A percentile compares a stretch with the other conserved stretches of the same genome.
Evolutionary conservation across 2,888 invertebrate species (phyloP).

Genomic region (Euplagia quadripunctaria): DNA sequence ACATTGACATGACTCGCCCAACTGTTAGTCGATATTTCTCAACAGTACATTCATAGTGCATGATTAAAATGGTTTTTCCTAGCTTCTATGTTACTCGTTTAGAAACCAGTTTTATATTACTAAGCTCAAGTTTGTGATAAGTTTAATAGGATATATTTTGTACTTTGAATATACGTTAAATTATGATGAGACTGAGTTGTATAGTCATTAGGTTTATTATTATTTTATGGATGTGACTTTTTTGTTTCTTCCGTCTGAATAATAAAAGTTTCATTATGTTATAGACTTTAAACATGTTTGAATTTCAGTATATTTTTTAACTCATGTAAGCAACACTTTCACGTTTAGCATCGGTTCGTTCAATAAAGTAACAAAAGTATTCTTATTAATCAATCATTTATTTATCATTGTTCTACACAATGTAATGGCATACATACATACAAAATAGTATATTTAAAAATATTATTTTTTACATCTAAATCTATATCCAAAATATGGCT

Average conservation of each 20-base stretch:
- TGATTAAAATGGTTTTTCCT: constrained; percentile 52
- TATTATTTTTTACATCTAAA: constrained; percentile 78
- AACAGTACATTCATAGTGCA: constrained; percentile 37
- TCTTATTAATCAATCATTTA: constrained; percentile 79
- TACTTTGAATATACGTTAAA: constrained; percentile 11
- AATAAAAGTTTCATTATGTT: not conserved
- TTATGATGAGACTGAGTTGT: constrained; percentile 4
- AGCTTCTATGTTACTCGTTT: constrained; percentile 53
- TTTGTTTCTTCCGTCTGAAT: not conserved
- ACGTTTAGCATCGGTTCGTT: not conserved
- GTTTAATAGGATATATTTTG: constrained; percentile 12
- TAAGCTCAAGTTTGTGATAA: not conserved
- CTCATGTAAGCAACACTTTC: not conserved
- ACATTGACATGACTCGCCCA: constrained; percentile 28
- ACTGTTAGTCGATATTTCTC: constrained; percentile 35
- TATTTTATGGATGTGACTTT: not conserved
- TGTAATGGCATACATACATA: constrained; percentile 80
- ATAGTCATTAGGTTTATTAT: not conserved
- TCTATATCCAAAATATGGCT: constrained; percentile 84
- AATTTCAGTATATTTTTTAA: not conserved
- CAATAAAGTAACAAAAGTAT: constrained; percentile 52
- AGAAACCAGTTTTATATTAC: constrained; percentile 42
- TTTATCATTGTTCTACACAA: constrained; percentile 79
- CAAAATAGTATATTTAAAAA: constrained; percentile 73
- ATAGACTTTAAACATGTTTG: not conserved